These are phyloP conservation scores for Dicyrtoma fusca DNA, from an alignment of 2,888 invertebrate species.

Conservation along the genomic window DNA sequence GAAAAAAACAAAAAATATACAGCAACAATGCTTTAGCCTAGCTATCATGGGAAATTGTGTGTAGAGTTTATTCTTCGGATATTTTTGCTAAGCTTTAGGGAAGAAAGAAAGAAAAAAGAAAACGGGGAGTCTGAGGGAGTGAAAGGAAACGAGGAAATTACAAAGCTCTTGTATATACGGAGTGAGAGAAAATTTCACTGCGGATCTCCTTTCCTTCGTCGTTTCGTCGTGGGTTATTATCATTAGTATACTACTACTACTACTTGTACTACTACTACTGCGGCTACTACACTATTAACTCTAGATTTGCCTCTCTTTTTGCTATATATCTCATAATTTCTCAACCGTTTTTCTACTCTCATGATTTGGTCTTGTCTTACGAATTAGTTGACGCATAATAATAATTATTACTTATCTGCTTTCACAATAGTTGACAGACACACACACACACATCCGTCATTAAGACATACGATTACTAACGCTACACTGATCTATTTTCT, in stretches of 20 bases:
- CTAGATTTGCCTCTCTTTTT: neutral
- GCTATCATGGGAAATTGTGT: no score
- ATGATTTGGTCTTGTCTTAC: neutral
- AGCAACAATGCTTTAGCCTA: no score
- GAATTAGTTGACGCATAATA: neutral
- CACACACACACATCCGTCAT: neutral
- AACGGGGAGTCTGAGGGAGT: neutral
- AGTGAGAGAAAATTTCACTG: constrained; percentile 10
- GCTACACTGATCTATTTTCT: no score
- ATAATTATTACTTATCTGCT: constrained; percentile 4
- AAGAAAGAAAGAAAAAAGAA: neutral
- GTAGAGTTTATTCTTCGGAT: neutral
- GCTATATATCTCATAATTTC: neutral
- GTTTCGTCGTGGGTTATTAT: constrained; percentile 22
- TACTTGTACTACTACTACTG: constrained; percentile 10
- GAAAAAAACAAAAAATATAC: no score
- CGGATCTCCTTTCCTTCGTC: constrained; percentile 11
- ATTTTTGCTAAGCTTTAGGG: neutral
- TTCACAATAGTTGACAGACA: neutral
- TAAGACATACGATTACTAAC: neutral
- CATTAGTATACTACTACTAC: constrained; percentile 6
- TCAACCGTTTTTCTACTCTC: neutral
- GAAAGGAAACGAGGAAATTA: neutral
- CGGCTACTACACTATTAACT: constrained; percentile 6
- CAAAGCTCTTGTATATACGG: constrained; percentile 20